Evolutionary conservation across 1,140 invertebrate species (phyloP).

Genomic region (Sycobia sp.): DNA sequence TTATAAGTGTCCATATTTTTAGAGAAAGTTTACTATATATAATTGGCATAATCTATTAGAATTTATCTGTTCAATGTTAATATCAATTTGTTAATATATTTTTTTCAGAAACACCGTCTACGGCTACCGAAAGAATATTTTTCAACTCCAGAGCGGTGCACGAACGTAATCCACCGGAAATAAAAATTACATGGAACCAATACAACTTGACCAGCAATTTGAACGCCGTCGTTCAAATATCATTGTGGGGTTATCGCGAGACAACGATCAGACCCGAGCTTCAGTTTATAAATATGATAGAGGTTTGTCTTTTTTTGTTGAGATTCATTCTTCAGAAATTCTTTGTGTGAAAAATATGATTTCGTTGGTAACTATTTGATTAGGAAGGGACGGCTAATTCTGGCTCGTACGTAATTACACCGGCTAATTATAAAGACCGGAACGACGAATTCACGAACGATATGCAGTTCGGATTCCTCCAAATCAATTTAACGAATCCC

Average conservation of each 20-base stretch:
- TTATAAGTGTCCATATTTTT: no score
- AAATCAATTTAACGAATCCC: slow-evolving; percentile 86
- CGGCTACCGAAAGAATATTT: slow-evolving; percentile 82
- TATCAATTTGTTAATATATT: slow-evolving; percentile 23
- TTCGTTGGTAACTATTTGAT: no score
- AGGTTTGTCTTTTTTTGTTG: slow-evolving; percentile 40
- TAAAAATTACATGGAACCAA: slow-evolving; percentile 80
- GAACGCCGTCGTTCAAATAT: slow-evolving; percentile 76
- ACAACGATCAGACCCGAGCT: slow-evolving; percentile 75
- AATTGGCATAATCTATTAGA: no score
- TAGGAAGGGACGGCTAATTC: slow-evolving; percentile 68
- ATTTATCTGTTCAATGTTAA: no score
- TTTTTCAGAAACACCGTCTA: slow-evolving; percentile 79
- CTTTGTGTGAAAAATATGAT: no score
- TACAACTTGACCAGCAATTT: slow-evolving; percentile 83
- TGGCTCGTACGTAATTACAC: slow-evolving; percentile 72
- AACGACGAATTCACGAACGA: slow-evolving; percentile 73
- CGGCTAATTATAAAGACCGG: slow-evolving; percentile 70
- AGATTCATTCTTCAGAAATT: slow-evolving; percentile 16
- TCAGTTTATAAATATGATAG: slow-evolving; percentile 61
- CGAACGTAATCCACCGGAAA: slow-evolving; percentile 71
- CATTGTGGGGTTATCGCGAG: slow-evolving; percentile 86
- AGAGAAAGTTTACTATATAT: no score
- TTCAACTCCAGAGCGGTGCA: slow-evolving; percentile 77
- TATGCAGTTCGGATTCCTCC: slow-evolving; percentile 86